These are phyloP conservation scores for Actenoides hombroni DNA, from an alignment of 2,113 vertebrate genomes.

Conservation along the genomic window DNA sequence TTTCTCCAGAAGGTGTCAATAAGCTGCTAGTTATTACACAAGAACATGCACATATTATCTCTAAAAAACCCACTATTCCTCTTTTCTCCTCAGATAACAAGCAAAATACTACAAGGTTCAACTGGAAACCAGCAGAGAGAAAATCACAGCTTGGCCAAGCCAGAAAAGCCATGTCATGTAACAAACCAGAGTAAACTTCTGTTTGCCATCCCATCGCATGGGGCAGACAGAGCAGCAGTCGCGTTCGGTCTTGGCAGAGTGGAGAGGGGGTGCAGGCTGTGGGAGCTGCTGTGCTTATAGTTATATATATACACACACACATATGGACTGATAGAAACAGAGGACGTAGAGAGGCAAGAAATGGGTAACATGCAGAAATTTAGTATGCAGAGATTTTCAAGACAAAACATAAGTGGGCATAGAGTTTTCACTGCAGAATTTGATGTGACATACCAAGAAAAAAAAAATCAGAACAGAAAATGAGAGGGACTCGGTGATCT, in stretches of 20 bases:
- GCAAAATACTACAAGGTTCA: accelerated
- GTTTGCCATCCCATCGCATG: accelerated
- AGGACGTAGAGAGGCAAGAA: accelerated
- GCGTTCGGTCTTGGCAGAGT: accelerated
- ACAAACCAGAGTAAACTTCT: accelerated
- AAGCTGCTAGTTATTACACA: neutral
- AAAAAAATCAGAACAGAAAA: neutral
- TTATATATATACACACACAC: no score
- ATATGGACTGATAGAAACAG: neutral
- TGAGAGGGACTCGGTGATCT: neutral
- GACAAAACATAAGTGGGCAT: accelerated
- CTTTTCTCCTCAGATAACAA: neutral
- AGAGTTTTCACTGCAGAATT: neutral
- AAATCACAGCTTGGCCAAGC: neutral
- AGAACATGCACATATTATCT: neutral
- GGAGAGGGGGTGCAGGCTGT: neutral
- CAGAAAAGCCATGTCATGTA: neutral
- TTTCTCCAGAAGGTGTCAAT: neutral
- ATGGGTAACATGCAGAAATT: neutral
- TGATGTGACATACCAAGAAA: neutral
- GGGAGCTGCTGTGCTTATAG: neutral
- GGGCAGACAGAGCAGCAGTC: neutral
- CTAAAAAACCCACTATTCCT: neutral
- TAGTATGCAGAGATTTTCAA: accelerated
- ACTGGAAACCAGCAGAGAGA: neutral